Conservation (phyloP, 1,140 invertebrate genomes). For the Pantala flavescens region DNA sequence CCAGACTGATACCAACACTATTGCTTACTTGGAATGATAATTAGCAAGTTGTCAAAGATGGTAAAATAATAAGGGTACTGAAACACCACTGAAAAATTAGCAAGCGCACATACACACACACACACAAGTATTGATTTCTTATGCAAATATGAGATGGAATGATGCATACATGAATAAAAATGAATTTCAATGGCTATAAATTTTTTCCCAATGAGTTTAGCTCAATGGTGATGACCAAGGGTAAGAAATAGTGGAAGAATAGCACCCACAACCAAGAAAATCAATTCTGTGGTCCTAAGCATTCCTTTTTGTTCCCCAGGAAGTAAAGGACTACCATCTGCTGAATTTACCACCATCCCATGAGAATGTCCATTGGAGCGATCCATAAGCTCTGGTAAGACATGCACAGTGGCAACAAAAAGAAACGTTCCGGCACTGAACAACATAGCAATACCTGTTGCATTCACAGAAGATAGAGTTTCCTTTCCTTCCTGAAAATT, state of each 20-base stretch:
- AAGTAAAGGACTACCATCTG: constrained; percentile 29
- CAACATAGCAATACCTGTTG: constrained; percentile 92
- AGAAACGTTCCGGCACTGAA: constrained; percentile 98
- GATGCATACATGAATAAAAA: too few species aligned
- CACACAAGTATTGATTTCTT: too few species aligned
- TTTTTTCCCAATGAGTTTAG: not conserved
- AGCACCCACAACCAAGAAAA: constrained; percentile 73
- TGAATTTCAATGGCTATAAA: too few species aligned
- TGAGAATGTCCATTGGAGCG: constrained; percentile 25
- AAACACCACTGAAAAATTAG: too few species aligned
- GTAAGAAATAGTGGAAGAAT: constrained; percentile 78
- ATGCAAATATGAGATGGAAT: too few species aligned
- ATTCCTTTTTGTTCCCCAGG: constrained; percentile 38
- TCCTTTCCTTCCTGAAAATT: constrained; percentile 50
- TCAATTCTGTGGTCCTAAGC: constrained; percentile 65
- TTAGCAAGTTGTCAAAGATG: too few species aligned
- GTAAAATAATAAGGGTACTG: too few species aligned
- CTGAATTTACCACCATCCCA: constrained; percentile 17
- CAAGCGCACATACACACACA: too few species aligned
- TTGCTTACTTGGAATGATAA: too few species aligned
- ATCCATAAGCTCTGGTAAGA: constrained; percentile 80
- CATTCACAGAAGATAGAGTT: constrained; percentile 70
- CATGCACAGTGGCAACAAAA: constrained; percentile 97
- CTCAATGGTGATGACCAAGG: constrained; percentile 81
- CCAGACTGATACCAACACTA: too few species aligned